Conservation (phyloP, 2,888 invertebrate genomes). For the Elaeidobius kamerunicus region DNA sequence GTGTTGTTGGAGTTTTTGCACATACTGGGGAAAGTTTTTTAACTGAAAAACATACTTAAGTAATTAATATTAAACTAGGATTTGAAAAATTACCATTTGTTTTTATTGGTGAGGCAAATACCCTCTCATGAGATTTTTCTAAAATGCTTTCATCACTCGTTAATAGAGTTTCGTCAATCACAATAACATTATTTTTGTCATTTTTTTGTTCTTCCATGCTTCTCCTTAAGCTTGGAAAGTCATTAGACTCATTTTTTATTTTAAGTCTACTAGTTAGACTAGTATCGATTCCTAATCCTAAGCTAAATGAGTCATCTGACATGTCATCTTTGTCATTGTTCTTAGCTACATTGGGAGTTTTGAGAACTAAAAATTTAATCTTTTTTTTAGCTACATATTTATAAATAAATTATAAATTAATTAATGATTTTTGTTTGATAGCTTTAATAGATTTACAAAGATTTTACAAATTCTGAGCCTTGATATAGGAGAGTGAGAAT, state of each 20-base stretch:
- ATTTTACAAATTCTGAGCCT: too few species aligned
- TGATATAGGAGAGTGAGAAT: too few species aligned
- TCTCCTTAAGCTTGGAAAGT: not conserved
- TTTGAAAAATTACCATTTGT: too few species aligned
- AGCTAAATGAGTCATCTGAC: slow-evolving; percentile 10
- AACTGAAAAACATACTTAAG: not conserved
- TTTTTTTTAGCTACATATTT: too few species aligned
- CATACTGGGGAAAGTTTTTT: not conserved
- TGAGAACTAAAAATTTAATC: too few species aligned
- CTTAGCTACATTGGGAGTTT: too few species aligned
- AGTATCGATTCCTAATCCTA: slow-evolving; percentile 6
- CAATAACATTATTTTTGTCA: not conserved
- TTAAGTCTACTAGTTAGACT: not conserved
- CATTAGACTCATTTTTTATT: not conserved
- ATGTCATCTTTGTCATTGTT: not conserved
- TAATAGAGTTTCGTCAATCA: slow-evolving; percentile 8
- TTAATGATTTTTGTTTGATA: too few species aligned
- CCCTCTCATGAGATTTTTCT: too few species aligned
- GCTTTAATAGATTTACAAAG: too few species aligned
- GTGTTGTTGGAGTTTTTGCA: not conserved
- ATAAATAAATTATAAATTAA: too few species aligned
- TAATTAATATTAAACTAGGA: too few species aligned
- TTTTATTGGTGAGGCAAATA: too few species aligned
- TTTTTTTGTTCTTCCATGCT: not conserved
- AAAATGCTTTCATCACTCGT: slow-evolving; percentile 13